phyloP scores from a whole-genome alignment of 2,797 vertebrate genomes.

The Micropoecilia bifurca region DNA sequence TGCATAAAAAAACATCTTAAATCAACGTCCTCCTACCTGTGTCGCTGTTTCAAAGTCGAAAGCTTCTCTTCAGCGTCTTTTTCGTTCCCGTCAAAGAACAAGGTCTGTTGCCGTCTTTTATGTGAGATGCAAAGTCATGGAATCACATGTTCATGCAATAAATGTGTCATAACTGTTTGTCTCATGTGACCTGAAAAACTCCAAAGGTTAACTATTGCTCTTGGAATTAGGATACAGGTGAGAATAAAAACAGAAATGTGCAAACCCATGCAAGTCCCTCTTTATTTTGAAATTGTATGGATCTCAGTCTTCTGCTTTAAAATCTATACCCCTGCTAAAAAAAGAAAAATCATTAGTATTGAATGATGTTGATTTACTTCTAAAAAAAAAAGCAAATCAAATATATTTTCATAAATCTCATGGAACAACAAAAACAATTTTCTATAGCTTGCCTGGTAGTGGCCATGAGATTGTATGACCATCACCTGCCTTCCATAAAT shows the following conservation, averaged over 20 bases:
- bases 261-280: too few species aligned
- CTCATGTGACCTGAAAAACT: conserved; percentile 57
- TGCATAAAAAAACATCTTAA: not conserved
- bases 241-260: not conserved
- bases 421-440: not conserved
- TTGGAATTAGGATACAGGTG: not conserved
- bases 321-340: not conserved
- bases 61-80: not conserved
- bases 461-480: not conserved
- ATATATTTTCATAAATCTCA: not conserved
- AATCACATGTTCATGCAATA: conserved; percentile 56
- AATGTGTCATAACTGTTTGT: not conserved
- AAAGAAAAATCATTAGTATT: not conserved
- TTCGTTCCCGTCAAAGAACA: conserved; percentile 8
- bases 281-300: not conserved
- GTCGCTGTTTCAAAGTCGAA: not conserved
- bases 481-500: not conserved
- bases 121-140: conserved; percentile 21
- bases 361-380: not conserved
- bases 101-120: conserved; percentile 21
- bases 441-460: not conserved
- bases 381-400: not conserved
- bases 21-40: conserved; percentile 40
- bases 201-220: conserved; percentile 44
- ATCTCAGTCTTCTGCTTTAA: not conserved